These are phyloP conservation scores for Polypedilum pembai DNA, from an alignment of 1,140 invertebrate species.

Conservation along the genomic window DNA sequence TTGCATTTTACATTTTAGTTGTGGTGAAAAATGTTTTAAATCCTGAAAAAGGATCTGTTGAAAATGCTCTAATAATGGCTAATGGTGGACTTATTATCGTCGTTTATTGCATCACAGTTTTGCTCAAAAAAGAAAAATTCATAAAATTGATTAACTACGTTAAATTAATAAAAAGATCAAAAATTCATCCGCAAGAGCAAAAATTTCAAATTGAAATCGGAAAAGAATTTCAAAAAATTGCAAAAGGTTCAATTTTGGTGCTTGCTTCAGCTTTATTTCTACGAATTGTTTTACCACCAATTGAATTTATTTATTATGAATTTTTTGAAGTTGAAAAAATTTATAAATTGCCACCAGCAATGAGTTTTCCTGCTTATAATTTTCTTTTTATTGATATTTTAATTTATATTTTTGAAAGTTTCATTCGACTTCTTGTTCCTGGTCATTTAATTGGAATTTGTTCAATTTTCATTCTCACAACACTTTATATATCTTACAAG, in stretches of 20 bases:
- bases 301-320: neutral
- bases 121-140: neutral
- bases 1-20: neutral
- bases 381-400: neutral
- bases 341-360: neutral
- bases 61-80: neutral
- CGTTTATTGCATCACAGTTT: neutral
- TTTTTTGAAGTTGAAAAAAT: neutral
- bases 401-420: neutral
- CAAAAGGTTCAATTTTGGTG: neutral
- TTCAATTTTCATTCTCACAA: neutral
- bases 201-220: conserved; percentile 31
- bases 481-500: neutral
- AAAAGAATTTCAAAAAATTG: conserved; percentile 28
- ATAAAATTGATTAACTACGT: neutral
- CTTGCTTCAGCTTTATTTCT: neutral
- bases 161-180: neutral
- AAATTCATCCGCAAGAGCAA: neutral
- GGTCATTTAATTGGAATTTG: neutral
- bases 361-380: neutral
- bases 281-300: neutral
- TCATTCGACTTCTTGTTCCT: neutral
- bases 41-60: neutral
- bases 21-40: neutral
- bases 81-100: conserved; percentile 15